Conservation (phyloP, 2,888 invertebrate species). For the Argyresthia albistria region DNA sequence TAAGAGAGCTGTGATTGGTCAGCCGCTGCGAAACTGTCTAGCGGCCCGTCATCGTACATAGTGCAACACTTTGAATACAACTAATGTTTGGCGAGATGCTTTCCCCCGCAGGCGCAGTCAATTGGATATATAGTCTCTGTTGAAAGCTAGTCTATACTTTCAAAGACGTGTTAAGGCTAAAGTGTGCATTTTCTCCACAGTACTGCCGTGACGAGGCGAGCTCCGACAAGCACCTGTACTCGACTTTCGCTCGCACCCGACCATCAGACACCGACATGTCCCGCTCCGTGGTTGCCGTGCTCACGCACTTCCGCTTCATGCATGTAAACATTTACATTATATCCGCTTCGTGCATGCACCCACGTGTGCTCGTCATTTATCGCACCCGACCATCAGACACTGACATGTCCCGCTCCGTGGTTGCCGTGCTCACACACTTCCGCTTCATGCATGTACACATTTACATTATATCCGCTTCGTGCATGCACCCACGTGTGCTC, state of each 20-base stretch:
- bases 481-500: constrained; percentile 81
- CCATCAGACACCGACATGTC: constrained; percentile 96
- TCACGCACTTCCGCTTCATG: constrained; percentile 91
- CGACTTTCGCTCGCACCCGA: constrained; percentile 92
- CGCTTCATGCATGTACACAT: constrained; percentile 89
- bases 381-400: constrained; percentile 93
- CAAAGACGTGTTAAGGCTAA: background rate
- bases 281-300: constrained; percentile 89
- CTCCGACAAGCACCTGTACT: constrained; percentile 89
- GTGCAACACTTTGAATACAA: too few relatives aligned
- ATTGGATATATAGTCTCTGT: background rate
- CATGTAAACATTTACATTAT: constrained; percentile 72
- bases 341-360: constrained; percentile 51
- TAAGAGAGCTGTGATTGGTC: too few relatives aligned
- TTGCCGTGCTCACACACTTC: constrained; percentile 86
- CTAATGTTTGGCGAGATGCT: background rate
- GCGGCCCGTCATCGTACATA: too few relatives aligned
- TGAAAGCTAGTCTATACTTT: background rate
- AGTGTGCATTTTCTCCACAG: constrained; percentile 65
- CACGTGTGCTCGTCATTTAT: constrained; percentile 91
- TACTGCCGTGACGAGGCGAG: constrained; percentile 92
- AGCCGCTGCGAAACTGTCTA: too few relatives aligned
- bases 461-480: too few relatives aligned
- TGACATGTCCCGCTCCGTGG: constrained; percentile 93
- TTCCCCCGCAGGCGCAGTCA: too few relatives aligned